Evolutionary conservation across 2,888 invertebrate genomes (phyloP).

Genomic region (Agrenia bidenticulata): DNA sequence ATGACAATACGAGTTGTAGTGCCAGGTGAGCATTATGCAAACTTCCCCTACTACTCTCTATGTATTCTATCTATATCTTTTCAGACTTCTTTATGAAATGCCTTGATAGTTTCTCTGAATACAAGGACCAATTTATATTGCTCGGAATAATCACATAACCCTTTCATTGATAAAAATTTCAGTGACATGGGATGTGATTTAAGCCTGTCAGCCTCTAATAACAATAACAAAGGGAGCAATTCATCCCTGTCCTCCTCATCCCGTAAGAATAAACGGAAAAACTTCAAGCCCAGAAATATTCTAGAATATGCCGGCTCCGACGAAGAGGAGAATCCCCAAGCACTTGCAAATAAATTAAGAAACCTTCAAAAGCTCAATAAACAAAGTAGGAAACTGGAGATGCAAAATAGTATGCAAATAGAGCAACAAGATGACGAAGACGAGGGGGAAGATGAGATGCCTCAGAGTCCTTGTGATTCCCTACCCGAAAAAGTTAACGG

Average conservation of each 20-base stretch:
- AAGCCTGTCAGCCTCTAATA: conserved; percentile 39
- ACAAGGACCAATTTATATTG: too few species aligned
- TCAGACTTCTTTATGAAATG: too few species aligned
- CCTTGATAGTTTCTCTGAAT: too few species aligned
- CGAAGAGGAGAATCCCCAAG: conserved; percentile 49
- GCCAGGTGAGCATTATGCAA: conserved; percentile 45
- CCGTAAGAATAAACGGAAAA: conserved; percentile 72
- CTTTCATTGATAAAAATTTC: conserved; percentile 4
- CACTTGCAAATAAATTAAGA: neutral
- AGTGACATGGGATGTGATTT: conserved; percentile 52
- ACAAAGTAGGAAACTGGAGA: neutral
- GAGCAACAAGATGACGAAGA: conserved; percentile 47
- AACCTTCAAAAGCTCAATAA: conserved; percentile 3
- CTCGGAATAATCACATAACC: too few species aligned
- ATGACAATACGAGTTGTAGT: conserved; percentile 53
- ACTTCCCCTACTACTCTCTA: too few species aligned
- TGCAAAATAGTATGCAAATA: conserved; percentile 23
- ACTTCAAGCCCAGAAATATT: conserved; percentile 75
- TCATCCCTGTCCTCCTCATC: conserved; percentile 41
- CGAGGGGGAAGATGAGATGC: conserved; percentile 47
- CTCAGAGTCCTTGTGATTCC: conserved; percentile 33
- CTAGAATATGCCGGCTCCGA: conserved; percentile 55
- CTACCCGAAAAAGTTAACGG: conserved; percentile 50
- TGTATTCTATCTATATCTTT: too few species aligned
- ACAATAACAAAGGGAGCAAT: conserved; percentile 38